Evolutionary conservation across 2,797 vertebrate genomes (phyloP), one percentile per base, ranked within the genome.

Genomic region (Microctenopoma stevenorrisi): DNA sequence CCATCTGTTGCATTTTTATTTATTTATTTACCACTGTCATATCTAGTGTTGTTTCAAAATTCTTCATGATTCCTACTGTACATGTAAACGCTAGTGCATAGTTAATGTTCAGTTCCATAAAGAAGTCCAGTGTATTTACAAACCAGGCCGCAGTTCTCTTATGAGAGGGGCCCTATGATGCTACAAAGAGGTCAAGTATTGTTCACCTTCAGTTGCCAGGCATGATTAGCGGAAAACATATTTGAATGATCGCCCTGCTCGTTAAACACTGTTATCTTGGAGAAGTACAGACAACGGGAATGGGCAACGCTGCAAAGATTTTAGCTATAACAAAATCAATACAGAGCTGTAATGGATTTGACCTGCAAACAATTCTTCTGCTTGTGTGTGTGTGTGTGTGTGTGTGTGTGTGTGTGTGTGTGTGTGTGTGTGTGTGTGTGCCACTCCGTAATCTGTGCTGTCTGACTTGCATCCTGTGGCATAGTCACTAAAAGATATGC

Each of bases 1-100:
- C 84, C 87, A 90, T 91, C 88, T 91, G 89, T 64, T 73, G 49
- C 74, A 43, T 62, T 73, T 74, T 83, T 75, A 52, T 66, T 46
- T 8, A n/a, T 71, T 40, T 62, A 71, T 74, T 83, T 75, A 52
- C 60, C 61, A 74, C 68, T 68, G 54, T 72, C 66, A 66, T 66
- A 77, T 72, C 26, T 57, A 54, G 51, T 51, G 75, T 55, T 78
- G 68, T 83, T 88, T 74, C 57, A 81, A 59, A 52, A 52, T 14
- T 42, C 22, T 46, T 62, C 22, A 26, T 70, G 70, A 78, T 64
- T 82, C 59, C 64, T 44, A 46, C 60, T 42, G 30, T 46, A 48
- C 54, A 59, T 72, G 49, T 6, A n/a, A 40, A 48, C 44, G 22
- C 42, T 58, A 47, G 22, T 47, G 46, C 47, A 51, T 9, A 43